Base-by-base conservation (phyloP, 2,888 invertebrate species). In the Acleris holmiana region DNA sequence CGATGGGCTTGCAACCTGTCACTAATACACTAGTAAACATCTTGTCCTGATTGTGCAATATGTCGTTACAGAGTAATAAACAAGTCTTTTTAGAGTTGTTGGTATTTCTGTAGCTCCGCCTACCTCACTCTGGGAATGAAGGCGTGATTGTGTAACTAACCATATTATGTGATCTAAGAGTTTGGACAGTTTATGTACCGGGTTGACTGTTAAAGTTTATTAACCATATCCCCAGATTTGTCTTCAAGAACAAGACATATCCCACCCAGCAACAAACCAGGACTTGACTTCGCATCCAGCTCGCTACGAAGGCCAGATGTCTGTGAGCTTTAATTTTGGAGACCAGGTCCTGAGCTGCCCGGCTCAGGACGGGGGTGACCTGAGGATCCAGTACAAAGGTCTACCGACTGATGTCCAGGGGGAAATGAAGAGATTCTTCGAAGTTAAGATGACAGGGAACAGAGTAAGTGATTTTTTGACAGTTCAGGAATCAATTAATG, bases 221-320 rank as follows among this genome's bases (percentile, higher is more conserved):
- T n/a, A n/a, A n/a, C n/a, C n/a, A n/a, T 2, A 29, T 8, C 8
- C 29, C 0, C 71, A 89, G 89, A 69, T 88, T 0, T 88, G 88
- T 49, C 75, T 86, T 3, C 79, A 77, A 19, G 79, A 82, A 67
- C 79, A 78, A 62, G 86, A 82, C 40, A 76, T 79, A 1, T 83
- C 80, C 55, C 83, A 74, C 54, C 79, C 74, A 15, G 69, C 81
- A 0, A 77, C 79, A 8, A 81, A 86, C 40, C 82, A 84, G 50
- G 88, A 88, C 25, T 75, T 88, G 0, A 75, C 84, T 2, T 70
- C 77, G 0, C 71, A 78, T 0, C 88, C 89, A 6, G 79, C 85
- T 0, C 73, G 82, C 0, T 88, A 86, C 66, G 82, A 86, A 53
- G 89, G 89, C 0, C 70, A 79, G 6, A 63, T 86, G 0, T 73